Base-by-base conservation (phyloP, 2,797 vertebrate genomes). In the Halcyon chelicuti region DNA sequence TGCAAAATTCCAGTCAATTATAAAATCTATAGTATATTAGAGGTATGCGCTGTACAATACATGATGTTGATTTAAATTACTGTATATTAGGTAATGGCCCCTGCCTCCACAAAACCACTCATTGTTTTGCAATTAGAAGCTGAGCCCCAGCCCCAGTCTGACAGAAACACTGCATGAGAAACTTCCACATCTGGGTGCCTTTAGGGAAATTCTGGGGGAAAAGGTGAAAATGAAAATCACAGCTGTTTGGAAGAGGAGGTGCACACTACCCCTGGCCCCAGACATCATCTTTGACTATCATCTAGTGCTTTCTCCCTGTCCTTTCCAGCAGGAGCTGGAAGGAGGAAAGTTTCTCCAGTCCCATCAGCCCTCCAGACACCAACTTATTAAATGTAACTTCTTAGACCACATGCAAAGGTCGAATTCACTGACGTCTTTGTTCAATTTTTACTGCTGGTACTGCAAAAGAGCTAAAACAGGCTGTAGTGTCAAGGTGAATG, bases 1-100 rank as follows among this genome's bases (percentile, higher is more conserved):
- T 33, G 61, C 86, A 79, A 95, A 95, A 93, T 57, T 81, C 55
- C 57, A 94, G 68, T 44, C 33, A 88, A 42, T 89, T 80, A 82
- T 85, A 88, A 97, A 95, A 92, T 79, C 78, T 44, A 63, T 80
- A 63, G 40, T 44, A 42, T 67, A 63, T 95, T 76, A 94, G 47
- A 71, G 60, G 39, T 57, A 47, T 52, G 67, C 28, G 29, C 42
- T 37, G 39, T 52, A 44, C 58, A 52, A 76, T 52, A 57, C 44
- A 52, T 0, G 0, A 44, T 76, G 90, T 87, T 67, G 3, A 52
- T 89, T 79, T 73, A 82, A 85, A 82, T 76, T 63, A 84, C 70
- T 70, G 66, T 46, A 61, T 42, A 71, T 49, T 37, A 47, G 25
- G 33, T 25, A 90, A 70, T 31, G 16, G 22, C 68, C 58, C 14